Base-by-base conservation (phyloP, 2,113 vertebrate species). In the Cyanoliseus patagonus region DNA sequence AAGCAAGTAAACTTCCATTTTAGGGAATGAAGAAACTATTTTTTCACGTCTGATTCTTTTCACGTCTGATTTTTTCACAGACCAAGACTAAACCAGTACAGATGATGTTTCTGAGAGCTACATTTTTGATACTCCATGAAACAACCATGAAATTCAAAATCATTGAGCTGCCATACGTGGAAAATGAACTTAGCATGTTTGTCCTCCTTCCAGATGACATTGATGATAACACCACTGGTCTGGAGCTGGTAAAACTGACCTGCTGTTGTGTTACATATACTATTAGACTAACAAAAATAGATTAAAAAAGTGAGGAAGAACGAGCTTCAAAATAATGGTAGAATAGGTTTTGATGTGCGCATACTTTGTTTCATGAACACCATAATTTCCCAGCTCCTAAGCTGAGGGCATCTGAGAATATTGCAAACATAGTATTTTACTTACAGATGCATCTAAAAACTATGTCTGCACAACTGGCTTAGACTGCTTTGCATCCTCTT, bases 121-220 rank as follows among this genome's bases (percentile, higher is more conserved):
- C 62, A 13, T 98, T 99, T 94, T 61, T 75, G 5, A 12, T 97
- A 59, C 44, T 91, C 35, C 84, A 86, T 44, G 95, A 99, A 53
- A 88, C 92, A 63, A 97, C 97, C 12, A 73, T 95, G 77, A 93
- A 88, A 81, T 97, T 98, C 88, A 97, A 67, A 86, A 95, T 99
- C 76, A 97, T 99, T 61, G 99, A 99, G 91, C 91, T 99, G 72
- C 97, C 98, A 6, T 99, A 99, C 39, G 69, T 95, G 39, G 97
- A 95, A 53, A 97, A 96, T 41, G 98, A 99, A 55, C 97, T 99
- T 74, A 99, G 99, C 96, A 98, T 99, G 98, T 79, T 99, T 4
- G 28, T 99, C 80, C 89, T 99, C 41, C 96, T 99, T 11, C 99
- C 99, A 2, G 96, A 90, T 46, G 93, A 98, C 4, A 95, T 98